Conservation (phyloP, 2,888 invertebrate genomes). For the Andrena minutula region DNA sequence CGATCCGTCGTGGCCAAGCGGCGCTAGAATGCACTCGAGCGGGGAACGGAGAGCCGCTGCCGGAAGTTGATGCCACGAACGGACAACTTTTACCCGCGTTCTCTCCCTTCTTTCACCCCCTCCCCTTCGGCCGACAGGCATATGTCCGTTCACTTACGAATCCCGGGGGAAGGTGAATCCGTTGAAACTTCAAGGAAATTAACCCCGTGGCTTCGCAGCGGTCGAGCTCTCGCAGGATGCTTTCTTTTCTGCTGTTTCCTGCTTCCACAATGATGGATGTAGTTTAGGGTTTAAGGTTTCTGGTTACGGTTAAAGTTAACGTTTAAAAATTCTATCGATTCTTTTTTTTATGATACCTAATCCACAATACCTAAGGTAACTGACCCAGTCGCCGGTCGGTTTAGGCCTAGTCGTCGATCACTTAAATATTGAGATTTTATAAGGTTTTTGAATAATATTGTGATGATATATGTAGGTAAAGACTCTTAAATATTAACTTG, state of each 20-base stretch:
- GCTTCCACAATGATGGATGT: neutral
- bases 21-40: constrained; percentile 17
- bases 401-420: too few species aligned
- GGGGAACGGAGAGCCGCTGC: constrained; percentile 2
- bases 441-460: too few species aligned
- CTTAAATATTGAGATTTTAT: too few species aligned
- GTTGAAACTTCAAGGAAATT: constrained; percentile 35
- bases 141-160: neutral
- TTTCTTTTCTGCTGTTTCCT: neutral
- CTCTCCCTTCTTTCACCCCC: constrained; percentile 1
- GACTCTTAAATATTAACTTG: too few species aligned
- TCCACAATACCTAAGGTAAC: too few species aligned
- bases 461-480: too few species aligned
- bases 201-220: neutral
- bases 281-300: neutral
- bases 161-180: constrained; percentile 23
- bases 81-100: constrained; percentile 37
- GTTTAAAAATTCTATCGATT: too few species aligned
- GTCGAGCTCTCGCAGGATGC: neutral
- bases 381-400: too few species aligned
- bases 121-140: neutral
- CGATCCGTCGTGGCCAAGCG: constrained; percentile 35
- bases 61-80: constrained; percentile 29
- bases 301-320: too few species aligned
- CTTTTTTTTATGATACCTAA: too few species aligned